Evolutionary conservation across 1,140 invertebrate species (phyloP), one percentile per base, ranked within the genome.

Genomic region (Proctacanthus coquilletti): DNA sequence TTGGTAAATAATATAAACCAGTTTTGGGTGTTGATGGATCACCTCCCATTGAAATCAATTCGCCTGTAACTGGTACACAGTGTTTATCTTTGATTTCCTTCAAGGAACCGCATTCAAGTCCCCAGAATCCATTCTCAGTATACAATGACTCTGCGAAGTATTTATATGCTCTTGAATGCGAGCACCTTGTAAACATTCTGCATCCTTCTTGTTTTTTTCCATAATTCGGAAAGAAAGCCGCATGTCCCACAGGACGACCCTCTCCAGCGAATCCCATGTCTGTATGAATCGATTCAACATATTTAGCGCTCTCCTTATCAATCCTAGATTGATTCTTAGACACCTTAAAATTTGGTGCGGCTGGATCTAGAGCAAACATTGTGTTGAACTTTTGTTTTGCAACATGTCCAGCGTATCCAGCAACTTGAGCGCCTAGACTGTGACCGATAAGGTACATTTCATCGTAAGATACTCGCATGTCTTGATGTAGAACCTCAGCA

Each of bases 281-380:
- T 0, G 74, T 80, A 41, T 84, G 81, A 40, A 84, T 75, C 1
- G 78, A 64, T 6, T 48, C 19, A 2, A 41, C 34, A 21, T 14
- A 30, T 31, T 32, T 33, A 43, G 40, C 34, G 17, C 46, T 45
- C 18, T 53, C 49, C 13, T 52, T 43, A 17, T 49, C 52, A 44
- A 51, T 46, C 21, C 66, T 39, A 1, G 38, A n/a, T 4, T 20
- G 27, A 0, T 35, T 34, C n/a, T 23, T 21, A 43, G 34, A 23
- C 4, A 21, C 15, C 1, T 38, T 18, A 34, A 58, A 60, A 0
- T 43, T 4, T 3, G 50, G 51, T 11, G 40, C 17, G 2, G 58
- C 53, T 18, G 60, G 53, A 45, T 66, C 64, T 25, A 62, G 49
- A 32, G 61, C 65, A 42, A 37, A 45, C 19, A 64, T 61, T 4